Evolutionary conservation across 2,888 invertebrate species (phyloP).

Genomic region (Dascillus cervinus): DNA sequence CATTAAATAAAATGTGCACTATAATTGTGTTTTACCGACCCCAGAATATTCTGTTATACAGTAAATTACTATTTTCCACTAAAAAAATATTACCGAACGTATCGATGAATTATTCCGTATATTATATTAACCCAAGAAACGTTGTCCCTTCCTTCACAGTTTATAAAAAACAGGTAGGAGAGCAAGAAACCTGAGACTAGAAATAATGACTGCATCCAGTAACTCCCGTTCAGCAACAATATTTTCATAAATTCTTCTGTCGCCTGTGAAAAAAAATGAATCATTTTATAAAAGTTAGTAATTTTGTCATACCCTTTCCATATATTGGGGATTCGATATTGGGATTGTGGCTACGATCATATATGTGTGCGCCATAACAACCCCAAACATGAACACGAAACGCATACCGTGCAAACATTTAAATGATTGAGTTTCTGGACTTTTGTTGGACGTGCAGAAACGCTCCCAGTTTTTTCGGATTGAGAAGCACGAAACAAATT

Average conservation of each 20-base stretch:
- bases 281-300: no score
- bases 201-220: conserved; percentile 36
- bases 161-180: conserved; percentile 22
- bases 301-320: conserved; percentile 11
- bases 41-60: no score
- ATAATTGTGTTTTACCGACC: no score
- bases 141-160: conserved; percentile 18
- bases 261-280: no score
- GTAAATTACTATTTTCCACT: no score
- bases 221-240: conserved; percentile 34
- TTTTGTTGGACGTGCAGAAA: conserved; percentile 4
- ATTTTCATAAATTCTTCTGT: conserved; percentile 15
- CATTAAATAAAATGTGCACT: no score
- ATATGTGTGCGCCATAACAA: conserved; percentile 10
- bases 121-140: no score
- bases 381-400: conserved; percentile 11
- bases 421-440: conserved; percentile 5
- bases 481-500: conserved; percentile 10
- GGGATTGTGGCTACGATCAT: conserved; percentile 6
- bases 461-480: conserved; percentile 13
- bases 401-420: conserved; percentile 11
- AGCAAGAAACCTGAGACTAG: conserved; percentile 33
- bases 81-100: no score
- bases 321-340: conserved; percentile 6
- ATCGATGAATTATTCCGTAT: no score